Conservation (phyloP, 2,888 invertebrate species). For the Drosophila diplacantha region DNA sequence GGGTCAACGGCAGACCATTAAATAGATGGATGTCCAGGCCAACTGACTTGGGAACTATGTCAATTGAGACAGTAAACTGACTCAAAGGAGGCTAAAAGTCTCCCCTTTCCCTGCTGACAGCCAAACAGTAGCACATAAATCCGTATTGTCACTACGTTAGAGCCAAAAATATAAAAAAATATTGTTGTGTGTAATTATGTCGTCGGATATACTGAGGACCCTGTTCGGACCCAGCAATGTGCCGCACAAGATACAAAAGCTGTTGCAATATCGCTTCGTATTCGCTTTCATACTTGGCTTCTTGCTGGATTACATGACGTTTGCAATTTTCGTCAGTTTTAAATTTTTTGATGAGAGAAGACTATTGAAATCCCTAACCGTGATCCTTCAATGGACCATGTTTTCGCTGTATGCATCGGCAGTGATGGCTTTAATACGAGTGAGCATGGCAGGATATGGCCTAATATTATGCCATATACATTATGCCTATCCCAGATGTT, state of each 20-base stretch:
- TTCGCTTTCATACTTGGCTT: slow-evolving; percentile 11
- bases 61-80: slow-evolving; percentile 41
- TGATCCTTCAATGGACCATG: not conserved
- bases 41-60: slow-evolving; percentile 48
- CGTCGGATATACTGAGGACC: not conserved
- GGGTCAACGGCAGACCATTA: slow-evolving; percentile 47
- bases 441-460: slow-evolving; percentile 5
- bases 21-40: slow-evolving; percentile 50
- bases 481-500: slow-evolving; percentile 5
- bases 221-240: not conserved
- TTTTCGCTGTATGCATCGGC: not conserved
- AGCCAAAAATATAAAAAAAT: not conserved
- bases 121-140: slow-evolving; percentile 9
- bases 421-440: not conserved
- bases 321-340: slow-evolving; percentile 3
- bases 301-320: slow-evolving; percentile 4
- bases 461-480: slow-evolving; percentile 9
- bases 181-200: slow-evolving; percentile 1
- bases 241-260: slow-evolving; percentile 14
- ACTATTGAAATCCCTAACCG: not conserved
- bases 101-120: slow-evolving; percentile 5
- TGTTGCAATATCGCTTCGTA: slow-evolving; percentile 16
- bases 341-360: slow-evolving; percentile 2
- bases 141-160: not conserved
- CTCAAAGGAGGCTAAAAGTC: slow-evolving; percentile 16